phyloP scores from a whole-genome alignment of 1,140 invertebrate species.

The Lucilia cuprina region DNA sequence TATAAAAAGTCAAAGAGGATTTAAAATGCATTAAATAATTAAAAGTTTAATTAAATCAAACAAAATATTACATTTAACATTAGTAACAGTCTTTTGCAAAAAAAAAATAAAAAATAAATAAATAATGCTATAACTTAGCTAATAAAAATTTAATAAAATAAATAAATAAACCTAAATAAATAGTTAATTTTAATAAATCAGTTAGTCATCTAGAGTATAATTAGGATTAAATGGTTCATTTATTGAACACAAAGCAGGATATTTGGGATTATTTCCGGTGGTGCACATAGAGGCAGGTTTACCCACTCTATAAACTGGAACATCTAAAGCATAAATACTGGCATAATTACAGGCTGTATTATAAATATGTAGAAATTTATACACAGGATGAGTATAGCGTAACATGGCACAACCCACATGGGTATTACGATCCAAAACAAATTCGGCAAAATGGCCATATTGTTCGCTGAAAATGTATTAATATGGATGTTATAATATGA shows the following conservation, averaged over 20 bases:
- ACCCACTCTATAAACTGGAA: slow-evolving; percentile 52
- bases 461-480: slow-evolving; percentile 45
- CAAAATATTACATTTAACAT: not conserved
- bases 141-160: no score
- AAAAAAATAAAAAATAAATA: no score
- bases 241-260: slow-evolving; percentile 49
- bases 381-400: slow-evolving; percentile 54
- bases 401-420: slow-evolving; percentile 59
- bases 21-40: not conserved
- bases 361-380: slow-evolving; percentile 56
- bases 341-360: slow-evolving; percentile 61
- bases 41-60: not conserved
- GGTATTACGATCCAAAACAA: slow-evolving; percentile 56
- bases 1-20: no score
- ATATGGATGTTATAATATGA: no score
- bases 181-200: no score
- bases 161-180: no score
- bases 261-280: slow-evolving; percentile 51
- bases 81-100: not conserved
- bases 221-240: slow-evolving; percentile 56
- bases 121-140: no score
- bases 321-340: slow-evolving; percentile 53
- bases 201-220: slow-evolving; percentile 35
- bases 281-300: slow-evolving; percentile 52
- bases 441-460: slow-evolving; percentile 59